Conservation (phyloP, 2,888 invertebrate species). For the Portevinia maculata region DNA sequence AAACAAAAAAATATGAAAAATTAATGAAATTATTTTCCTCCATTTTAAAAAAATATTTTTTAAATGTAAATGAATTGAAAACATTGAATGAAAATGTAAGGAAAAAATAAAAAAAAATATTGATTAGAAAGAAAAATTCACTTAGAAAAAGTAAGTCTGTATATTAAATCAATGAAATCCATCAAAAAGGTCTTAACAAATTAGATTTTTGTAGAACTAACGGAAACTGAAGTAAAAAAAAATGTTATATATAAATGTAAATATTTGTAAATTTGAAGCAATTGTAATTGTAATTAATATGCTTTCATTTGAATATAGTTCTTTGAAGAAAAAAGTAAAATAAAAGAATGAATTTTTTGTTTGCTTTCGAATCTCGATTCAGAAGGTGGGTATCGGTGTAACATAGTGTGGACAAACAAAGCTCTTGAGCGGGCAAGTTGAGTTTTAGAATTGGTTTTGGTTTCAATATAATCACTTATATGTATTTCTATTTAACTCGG, state of each 20-base stretch:
- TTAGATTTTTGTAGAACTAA: slow-evolving; percentile 15
- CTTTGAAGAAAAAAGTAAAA: slow-evolving; percentile 79
- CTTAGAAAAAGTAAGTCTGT: slow-evolving; percentile 4
- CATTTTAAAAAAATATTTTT: slow-evolving; percentile 1
- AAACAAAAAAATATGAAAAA: background rate
- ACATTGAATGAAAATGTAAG: slow-evolving; percentile 9
- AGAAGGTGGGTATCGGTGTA: background rate
- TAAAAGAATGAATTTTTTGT: slow-evolving; percentile 2
- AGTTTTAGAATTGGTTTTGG: too few relatives aligned
- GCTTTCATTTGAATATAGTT: slow-evolving; percentile 82
- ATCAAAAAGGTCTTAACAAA: background rate
- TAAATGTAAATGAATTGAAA: slow-evolving; percentile 14
- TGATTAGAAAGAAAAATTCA: background rate
- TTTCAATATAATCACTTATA: too few relatives aligned
- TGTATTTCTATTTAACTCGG: too few relatives aligned
- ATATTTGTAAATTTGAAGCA: slow-evolving; percentile 73
- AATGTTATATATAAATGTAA: slow-evolving; percentile 73
- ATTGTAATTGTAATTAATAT: slow-evolving; percentile 76
- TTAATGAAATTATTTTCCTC: too few relatives aligned
- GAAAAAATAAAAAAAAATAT: slow-evolving; percentile 2
- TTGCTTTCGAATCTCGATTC: slow-evolving; percentile 14
- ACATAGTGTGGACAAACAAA: too few relatives aligned
- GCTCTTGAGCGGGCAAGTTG: too few relatives aligned
- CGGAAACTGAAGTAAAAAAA: slow-evolving; percentile 20
- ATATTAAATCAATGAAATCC: slow-evolving; percentile 12